Evolutionary conservation across 1,140 invertebrate genomes (phyloP).

Genomic region (Drosophila tropicalis): DNA sequence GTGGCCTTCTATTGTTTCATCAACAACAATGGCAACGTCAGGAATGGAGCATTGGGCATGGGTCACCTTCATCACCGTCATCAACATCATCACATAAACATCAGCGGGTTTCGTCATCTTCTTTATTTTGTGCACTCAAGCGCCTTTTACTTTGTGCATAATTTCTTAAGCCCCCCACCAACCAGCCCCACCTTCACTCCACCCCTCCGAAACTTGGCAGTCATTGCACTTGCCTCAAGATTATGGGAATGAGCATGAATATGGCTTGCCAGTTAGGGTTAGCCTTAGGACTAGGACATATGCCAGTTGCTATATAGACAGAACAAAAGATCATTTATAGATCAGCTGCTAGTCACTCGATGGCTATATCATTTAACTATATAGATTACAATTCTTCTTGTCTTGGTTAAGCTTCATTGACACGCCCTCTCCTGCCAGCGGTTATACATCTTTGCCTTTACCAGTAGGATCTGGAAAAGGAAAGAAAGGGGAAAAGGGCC

Average conservation of each 20-base stretch:
- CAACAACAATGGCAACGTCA: conserved; percentile 23
- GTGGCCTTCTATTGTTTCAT: conserved; percentile 56
- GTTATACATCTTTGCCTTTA: too few relatives aligned
- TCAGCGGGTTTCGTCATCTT: conserved; percentile 38
- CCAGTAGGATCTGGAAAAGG: too few relatives aligned
- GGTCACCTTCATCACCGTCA: conserved; percentile 56
- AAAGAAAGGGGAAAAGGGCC: too few relatives aligned
- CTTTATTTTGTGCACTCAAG: conserved; percentile 73
- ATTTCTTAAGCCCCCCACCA: conserved; percentile 61
- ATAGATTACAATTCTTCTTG: too few relatives aligned
- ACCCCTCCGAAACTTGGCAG: conserved; percentile 8
- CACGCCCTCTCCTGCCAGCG: too few relatives aligned
- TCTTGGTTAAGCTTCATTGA: not conserved
- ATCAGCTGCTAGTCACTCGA: not conserved
- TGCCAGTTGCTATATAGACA: not conserved
- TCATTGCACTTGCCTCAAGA: conserved; percentile 11
- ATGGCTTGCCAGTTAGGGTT: not conserved
- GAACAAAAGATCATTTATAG: too few relatives aligned
- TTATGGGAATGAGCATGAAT: not conserved
- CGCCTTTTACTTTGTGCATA: conserved; percentile 75
- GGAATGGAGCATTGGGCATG: conserved; percentile 48
- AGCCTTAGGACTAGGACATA: not conserved
- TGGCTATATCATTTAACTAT: not conserved
- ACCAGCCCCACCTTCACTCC: not conserved
- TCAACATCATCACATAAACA: conserved; percentile 28